Conservation (phyloP, 2,797 vertebrate genomes). For the Onychomys torridus region DNA sequence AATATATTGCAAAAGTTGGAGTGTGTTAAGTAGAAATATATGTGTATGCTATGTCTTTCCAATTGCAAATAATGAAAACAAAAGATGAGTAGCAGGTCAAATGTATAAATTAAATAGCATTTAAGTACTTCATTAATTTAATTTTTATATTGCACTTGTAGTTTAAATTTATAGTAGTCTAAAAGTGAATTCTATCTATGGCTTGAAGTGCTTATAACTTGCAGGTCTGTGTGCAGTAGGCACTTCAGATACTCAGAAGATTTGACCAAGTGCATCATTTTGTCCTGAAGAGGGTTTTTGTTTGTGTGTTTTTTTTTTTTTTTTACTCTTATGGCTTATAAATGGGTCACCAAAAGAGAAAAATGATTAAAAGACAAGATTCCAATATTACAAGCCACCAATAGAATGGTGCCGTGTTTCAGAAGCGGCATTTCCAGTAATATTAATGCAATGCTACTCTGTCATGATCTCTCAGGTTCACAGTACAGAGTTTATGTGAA, state of each 20-base stretch:
- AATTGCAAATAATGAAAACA: neutral
- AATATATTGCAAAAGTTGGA: conserved; percentile 5
- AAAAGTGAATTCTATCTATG: neutral
- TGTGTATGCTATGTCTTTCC: neutral
- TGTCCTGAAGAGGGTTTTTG: neutral
- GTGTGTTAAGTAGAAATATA: neutral
- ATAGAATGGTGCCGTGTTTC: neutral
- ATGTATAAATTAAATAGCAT: neutral
- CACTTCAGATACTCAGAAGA: neutral
- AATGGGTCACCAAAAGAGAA: neutral
- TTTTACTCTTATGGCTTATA: neutral
- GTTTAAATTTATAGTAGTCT: neutral
- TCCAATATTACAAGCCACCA: neutral
- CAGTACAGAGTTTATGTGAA: neutral
- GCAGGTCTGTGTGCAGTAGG: neutral
- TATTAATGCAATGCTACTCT: neutral
- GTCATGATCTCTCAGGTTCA: neutral
- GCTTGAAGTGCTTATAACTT: conserved; percentile 4
- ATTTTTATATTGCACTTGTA: conserved; percentile 8
- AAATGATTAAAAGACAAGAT: neutral
- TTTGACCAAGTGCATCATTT: conserved; percentile 50
- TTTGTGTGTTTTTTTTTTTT: neutral
- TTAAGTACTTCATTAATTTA: conserved; percentile 24
- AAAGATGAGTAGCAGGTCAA: neutral
- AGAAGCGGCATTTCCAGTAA: neutral